Base-by-base conservation (phyloP, 2,113 vertebrate genomes). In the Percina caprodes region DNA sequence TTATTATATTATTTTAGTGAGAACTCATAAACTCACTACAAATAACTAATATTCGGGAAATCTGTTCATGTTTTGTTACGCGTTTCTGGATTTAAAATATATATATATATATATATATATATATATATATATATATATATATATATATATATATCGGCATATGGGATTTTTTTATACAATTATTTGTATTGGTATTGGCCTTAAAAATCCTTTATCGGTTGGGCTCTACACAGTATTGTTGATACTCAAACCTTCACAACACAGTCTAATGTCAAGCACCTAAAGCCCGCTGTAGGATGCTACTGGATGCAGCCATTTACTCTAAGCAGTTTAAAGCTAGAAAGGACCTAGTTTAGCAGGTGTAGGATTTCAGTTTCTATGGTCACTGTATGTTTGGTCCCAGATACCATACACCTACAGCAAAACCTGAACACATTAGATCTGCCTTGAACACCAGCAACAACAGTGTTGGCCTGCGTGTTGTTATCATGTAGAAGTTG, bases 341-440 rank as follows among this genome's bases (percentile, higher is more conserved):
- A 48, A 13, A 49, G 18, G 39, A 6, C 62, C 21, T 19, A 6
- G 18, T 39, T 23, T 33, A 23, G 30, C 48, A 61, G 23, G 15
- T 16, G 4, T 15, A 23, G 15, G 7, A 56, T 66, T 26, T 45
- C 67, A 66, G 52, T 71, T 58, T 58, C 66, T 49, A 23, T 71
- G 51, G 67, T 5, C 23, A 52, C 67, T 8, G 18, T 56, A 52
- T n/a, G 70, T 59, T 49, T 71, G 59, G 23, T 71, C 39, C 3
- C n/a, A 45, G 24, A 6, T 46, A 35, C 39, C 42, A 30, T 70
- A 56, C 56, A 63, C 18, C 72, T 76, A 45, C n/a, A 58, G 49
- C 26, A 52, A 18, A 69, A 26, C n/a, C n/a, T n/a, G n/a, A n/a
- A n/a, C n/a, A n/a, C n/a, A n/a, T 45, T 3, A 63, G 21, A 35